A percentile compares a stretch with the other conserved stretches of the same genome.
These are phyloP conservation scores for Clarias magur DNA, from an alignment of 2,113 vertebrate species.

Conservation along the genomic window DNA sequence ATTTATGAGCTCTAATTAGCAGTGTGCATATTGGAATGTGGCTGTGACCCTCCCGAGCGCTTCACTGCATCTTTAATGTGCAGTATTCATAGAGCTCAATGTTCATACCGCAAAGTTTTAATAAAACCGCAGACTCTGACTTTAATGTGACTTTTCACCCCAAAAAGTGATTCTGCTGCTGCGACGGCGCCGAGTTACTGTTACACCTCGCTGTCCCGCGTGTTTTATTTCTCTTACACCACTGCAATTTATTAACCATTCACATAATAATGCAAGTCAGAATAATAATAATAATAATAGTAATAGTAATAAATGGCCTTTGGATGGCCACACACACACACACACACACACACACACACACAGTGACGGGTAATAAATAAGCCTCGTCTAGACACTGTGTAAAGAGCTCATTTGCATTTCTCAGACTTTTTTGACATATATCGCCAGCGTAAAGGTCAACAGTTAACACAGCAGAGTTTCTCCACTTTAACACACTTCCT, in stretches of 20 bases:
- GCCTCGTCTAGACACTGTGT: neutral
- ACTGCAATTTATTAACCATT: neutral
- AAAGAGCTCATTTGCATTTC: neutral
- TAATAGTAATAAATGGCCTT: neutral
- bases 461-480: neutral
- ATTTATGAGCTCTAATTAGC: conserved; percentile 19
- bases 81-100: neutral
- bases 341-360: neutral
- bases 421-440: neutral
- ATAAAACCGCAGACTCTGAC: neutral
- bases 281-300: conserved; percentile 5
- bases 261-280: neutral
- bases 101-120: neutral
- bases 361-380: neutral
- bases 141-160: neutral
- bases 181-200: neutral
- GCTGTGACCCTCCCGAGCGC: neutral
- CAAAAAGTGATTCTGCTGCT: neutral
- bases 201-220: neutral
- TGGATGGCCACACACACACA: neutral
- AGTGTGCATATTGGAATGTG: conserved; percentile 6
- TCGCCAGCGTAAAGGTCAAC: neutral
- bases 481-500: neutral
- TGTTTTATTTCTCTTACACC: neutral
- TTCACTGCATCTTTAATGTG: neutral